Evolutionary conservation across 2,113 vertebrate genomes (phyloP).

Genomic region (Tringa solitaria): DNA sequence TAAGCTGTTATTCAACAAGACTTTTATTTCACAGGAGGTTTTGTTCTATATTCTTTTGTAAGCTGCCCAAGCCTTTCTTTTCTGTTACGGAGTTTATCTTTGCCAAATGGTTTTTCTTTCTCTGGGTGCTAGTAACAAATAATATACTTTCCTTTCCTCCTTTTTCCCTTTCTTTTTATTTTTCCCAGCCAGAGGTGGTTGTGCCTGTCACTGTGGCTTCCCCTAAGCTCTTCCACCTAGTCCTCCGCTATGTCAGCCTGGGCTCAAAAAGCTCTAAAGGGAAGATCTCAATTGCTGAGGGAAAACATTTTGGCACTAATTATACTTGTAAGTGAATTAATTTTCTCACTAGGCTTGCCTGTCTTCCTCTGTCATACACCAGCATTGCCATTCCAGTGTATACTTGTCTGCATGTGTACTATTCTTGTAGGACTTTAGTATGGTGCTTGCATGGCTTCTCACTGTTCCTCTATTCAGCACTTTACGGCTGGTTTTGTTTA

Average conservation of each 20-base stretch:
- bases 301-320: constrained; percentile 78
- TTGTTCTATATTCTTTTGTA: neutral
- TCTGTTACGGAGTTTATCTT: constrained; percentile 8
- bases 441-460: constrained; percentile 49
- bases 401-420: neutral
- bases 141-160: constrained; percentile 61
- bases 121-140: constrained; percentile 45
- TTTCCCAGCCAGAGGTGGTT: constrained; percentile 85
- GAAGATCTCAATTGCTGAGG: constrained; percentile 80
- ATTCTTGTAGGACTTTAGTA: constrained; percentile 19
- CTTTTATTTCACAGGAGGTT: neutral
- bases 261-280: constrained; percentile 73
- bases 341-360: constrained; percentile 58
- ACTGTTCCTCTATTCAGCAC: constrained; percentile 8
- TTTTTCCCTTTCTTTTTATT: constrained; percentile 76
- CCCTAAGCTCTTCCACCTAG: constrained; percentile 81
- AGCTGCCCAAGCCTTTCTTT: neutral
- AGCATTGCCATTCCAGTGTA: neutral
- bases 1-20: neutral
- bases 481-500: constrained; percentile 49
- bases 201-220: constrained; percentile 76
- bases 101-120: constrained; percentile 42
- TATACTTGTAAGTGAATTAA: constrained; percentile 84
- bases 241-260: constrained; percentile 78
- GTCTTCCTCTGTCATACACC: constrained; percentile 12